Conservation (phyloP, 2,113 vertebrate species). For the Actinemys pallida region DNA sequence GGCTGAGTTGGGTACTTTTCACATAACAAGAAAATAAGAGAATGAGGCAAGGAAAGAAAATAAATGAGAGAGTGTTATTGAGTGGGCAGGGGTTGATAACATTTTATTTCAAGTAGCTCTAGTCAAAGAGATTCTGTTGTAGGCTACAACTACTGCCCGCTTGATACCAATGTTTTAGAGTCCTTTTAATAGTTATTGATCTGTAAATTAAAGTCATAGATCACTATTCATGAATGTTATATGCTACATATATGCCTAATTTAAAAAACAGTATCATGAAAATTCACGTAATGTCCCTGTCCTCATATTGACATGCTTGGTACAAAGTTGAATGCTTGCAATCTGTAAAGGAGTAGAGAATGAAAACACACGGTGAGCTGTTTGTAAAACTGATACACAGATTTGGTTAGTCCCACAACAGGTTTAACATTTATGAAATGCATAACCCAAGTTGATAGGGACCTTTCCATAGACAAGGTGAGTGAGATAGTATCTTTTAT, state of each 20-base stretch:
- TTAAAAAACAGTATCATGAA: neutral
- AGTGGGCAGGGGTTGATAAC: constrained; percentile 6
- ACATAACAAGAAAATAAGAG: neutral
- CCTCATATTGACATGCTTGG: neutral
- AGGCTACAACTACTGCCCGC: constrained; percentile 14
- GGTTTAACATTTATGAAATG: neutral
- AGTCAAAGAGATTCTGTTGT: neutral
- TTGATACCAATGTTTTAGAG: neutral
- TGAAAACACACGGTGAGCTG: constrained; percentile 1
- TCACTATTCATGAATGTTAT: neutral
- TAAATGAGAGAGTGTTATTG: neutral
- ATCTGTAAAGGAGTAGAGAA: neutral
- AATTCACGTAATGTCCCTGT: neutral
- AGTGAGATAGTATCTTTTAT: too few relatives aligned
- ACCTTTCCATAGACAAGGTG: neutral
- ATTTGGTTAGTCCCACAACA: neutral
- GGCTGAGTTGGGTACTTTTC: neutral
- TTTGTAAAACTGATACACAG: neutral
- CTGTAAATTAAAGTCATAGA: neutral
- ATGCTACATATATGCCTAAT: neutral
- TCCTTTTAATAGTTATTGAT: neutral
- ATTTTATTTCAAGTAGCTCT: constrained; percentile 48
- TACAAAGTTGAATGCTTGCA: neutral
- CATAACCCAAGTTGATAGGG: neutral
- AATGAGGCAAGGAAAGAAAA: neutral